These are phyloP conservation scores for Leptinotarsa peninsularis DNA, from an alignment of 2,888 invertebrate genomes.

Conservation along the genomic window DNA sequence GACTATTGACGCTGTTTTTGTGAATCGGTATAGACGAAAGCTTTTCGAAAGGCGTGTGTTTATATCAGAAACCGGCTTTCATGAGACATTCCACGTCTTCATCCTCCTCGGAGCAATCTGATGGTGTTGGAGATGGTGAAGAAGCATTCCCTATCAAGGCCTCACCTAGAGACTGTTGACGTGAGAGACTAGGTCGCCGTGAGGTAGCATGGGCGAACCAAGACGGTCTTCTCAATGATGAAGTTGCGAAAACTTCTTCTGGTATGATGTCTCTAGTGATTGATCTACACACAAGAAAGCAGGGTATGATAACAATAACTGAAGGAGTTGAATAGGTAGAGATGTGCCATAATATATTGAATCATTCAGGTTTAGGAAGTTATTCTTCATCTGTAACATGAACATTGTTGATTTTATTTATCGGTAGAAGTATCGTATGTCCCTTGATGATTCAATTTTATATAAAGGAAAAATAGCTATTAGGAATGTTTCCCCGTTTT, in stretches of 20 bases:
- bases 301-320: not conserved
- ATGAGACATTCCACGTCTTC: constrained; percentile 63
- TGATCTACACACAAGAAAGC: constrained; percentile 63
- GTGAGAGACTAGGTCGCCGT: constrained; percentile 72
- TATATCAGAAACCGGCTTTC: constrained; percentile 59
- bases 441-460: too few species aligned
- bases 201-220: constrained; percentile 66
- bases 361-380: too few species aligned
- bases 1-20: constrained; percentile 31
- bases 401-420: too few species aligned
- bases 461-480: too few species aligned
- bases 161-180: constrained; percentile 73
- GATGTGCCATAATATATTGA: not conserved
- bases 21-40: constrained; percentile 6
- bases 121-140: constrained; percentile 71
- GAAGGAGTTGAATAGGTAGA: not conserved
- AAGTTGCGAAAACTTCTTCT: constrained; percentile 69
- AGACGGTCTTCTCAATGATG: constrained; percentile 57
- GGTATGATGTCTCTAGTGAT: constrained; percentile 77
- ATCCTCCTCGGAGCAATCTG: constrained; percentile 65
- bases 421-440: too few species aligned
- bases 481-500: too few species aligned
- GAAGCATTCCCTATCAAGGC: constrained; percentile 70
- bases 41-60: not conserved
- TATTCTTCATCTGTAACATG: too few species aligned